Evolutionary conservation across 2,888 invertebrate species (phyloP).

Genomic region (Epistrophe eligans): DNA sequence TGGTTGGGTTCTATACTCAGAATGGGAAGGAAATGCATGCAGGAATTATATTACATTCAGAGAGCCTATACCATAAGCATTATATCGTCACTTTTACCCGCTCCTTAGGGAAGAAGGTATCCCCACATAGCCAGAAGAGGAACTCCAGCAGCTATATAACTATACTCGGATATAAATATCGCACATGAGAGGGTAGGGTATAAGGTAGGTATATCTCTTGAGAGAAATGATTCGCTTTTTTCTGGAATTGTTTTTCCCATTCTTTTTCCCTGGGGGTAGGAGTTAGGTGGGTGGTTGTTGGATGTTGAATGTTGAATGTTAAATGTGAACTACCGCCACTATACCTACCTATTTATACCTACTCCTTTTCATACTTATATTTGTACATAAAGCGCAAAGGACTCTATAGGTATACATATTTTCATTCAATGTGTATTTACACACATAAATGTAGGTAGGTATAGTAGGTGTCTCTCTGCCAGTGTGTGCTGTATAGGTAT

Average conservation of each 20-base stretch:
- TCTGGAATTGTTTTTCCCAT: constrained; percentile 75
- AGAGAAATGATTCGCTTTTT: constrained; percentile 76
- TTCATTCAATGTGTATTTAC: constrained; percentile 31
- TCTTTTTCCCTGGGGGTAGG: constrained; percentile 35
- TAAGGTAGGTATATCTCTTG: constrained; percentile 64
- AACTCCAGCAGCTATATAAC: constrained; percentile 16
- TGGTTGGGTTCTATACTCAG: neutral
- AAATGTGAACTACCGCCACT: neutral
- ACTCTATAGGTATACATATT: constrained; percentile 6
- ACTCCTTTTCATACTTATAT: neutral
- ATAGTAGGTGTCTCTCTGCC: constrained; percentile 11
- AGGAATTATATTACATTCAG: constrained; percentile 76
- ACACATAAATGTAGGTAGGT: constrained; percentile 8
- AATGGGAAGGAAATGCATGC: constrained; percentile 64
- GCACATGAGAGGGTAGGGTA: constrained; percentile 48
- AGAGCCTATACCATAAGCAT: constrained; percentile 74
- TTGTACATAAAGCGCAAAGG: constrained; percentile 16
- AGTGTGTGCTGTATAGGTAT: constrained; percentile 22
- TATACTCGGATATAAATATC: constrained; percentile 37
- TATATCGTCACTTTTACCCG: constrained; percentile 60
- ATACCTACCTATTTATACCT: neutral
- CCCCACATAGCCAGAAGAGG: constrained; percentile 50
- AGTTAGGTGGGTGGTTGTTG: neutral
- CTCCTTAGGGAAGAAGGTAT: constrained; percentile 38
- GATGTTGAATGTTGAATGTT: constrained; percentile 45